These are phyloP conservation scores for Barbus barbus DNA, from an alignment of 2,113 vertebrate genomes.

Conservation along the genomic window DNA sequence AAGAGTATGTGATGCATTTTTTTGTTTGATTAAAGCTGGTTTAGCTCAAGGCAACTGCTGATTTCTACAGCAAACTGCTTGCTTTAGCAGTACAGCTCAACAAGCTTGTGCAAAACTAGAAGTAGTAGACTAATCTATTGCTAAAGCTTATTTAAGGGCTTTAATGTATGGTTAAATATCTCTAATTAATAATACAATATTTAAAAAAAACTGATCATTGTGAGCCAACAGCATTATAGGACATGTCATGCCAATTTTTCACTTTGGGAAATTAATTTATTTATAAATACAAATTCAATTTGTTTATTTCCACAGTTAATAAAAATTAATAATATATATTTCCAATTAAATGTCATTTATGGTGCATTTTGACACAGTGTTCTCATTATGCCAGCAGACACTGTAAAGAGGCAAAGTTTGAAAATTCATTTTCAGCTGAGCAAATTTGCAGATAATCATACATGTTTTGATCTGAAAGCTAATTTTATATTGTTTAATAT, in stretches of 20 bases:
- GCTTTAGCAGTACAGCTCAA: background rate
- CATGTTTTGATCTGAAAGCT: background rate
- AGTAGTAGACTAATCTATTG: background rate
- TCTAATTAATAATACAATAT: background rate
- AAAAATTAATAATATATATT: background rate
- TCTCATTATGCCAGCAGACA: background rate
- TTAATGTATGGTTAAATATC: background rate
- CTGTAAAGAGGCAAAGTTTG: background rate
- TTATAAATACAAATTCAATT: background rate
- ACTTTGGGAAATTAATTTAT: background rate
- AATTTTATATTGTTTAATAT: background rate
- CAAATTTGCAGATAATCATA: background rate
- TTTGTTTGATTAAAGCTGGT: slow-evolving; percentile 23
- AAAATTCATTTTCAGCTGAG: background rate
- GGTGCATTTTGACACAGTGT: background rate
- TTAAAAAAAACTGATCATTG: background rate
- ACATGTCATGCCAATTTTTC: background rate
- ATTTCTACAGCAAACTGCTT: slow-evolving; percentile 3
- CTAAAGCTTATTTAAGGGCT: background rate
- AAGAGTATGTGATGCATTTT: slow-evolving; percentile 30
- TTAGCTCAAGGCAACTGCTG: slow-evolving; percentile 15
- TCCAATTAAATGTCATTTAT: background rate
- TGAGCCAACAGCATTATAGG: background rate
- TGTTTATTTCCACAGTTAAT: background rate
- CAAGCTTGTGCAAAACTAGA: slow-evolving; percentile 2